Evolutionary conservation across 2,797 vertebrate genomes (phyloP).

Genomic region (Poeciliopsis paucimaculata): DNA sequence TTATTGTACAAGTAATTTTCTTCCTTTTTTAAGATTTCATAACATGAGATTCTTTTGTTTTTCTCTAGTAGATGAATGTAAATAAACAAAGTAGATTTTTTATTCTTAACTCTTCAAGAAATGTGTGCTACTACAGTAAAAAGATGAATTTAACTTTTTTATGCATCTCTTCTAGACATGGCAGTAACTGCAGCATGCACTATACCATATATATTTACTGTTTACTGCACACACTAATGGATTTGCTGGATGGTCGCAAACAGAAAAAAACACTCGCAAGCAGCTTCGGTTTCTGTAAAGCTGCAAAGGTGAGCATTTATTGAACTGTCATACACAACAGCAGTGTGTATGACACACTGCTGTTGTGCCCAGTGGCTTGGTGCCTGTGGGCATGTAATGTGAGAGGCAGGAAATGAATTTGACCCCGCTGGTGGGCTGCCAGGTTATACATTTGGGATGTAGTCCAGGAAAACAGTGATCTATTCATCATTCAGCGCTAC

Average conservation of each 20-base stretch:
- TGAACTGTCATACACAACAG: constrained; percentile 46
- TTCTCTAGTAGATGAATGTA: neutral
- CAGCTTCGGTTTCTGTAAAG: constrained; percentile 15
- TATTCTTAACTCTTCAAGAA: neutral
- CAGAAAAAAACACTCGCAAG: constrained; percentile 11
- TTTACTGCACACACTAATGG: neutral
- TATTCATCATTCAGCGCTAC: constrained; percentile 39
- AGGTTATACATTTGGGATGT: constrained; percentile 23
- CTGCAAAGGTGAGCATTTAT: constrained; percentile 38
- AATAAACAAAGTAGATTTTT: neutral
- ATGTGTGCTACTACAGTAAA: neutral
- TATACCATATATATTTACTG: constrained; percentile 9
- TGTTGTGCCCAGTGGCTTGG: constrained; percentile 47
- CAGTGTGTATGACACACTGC: no score
- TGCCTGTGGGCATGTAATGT: constrained; percentile 47
- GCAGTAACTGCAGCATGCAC: neutral
- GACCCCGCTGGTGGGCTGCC: constrained; percentile 51
- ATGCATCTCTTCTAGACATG: neutral
- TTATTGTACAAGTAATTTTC: neutral
- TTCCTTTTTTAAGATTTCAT: neutral
- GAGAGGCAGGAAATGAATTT: constrained; percentile 63
- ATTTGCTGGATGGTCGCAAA: neutral
- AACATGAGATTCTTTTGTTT: neutral
- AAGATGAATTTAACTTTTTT: neutral
- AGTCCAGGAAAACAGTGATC: constrained; percentile 36